phyloP scores from a whole-genome alignment of 1,140 invertebrate species.

The Drosophila kurseongensis region DNA sequence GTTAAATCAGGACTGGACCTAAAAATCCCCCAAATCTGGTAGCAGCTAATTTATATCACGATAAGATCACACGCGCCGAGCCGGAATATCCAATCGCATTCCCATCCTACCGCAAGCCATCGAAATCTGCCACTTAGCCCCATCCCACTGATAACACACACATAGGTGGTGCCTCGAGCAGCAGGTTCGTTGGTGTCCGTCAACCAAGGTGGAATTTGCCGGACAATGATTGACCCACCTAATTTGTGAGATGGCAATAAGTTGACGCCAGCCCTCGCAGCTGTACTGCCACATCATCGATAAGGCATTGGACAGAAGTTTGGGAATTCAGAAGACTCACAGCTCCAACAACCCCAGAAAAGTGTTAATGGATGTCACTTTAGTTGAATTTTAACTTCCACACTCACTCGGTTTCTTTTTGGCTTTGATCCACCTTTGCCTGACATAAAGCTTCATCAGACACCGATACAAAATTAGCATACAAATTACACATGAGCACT shows the following conservation, averaged over 20 bases:
- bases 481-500: slow-evolving; percentile 77
- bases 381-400: slow-evolving; percentile 32
- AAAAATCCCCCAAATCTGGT: slow-evolving; percentile 26
- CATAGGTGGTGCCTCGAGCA: slow-evolving; percentile 50
- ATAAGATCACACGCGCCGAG: slow-evolving; percentile 53
- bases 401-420: background rate
- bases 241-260: slow-evolving; percentile 69
- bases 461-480: slow-evolving; percentile 71
- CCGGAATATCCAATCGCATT: slow-evolving; percentile 36
- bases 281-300: slow-evolving; percentile 65
- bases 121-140: slow-evolving; percentile 60
- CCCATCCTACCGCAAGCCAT: slow-evolving; percentile 23
- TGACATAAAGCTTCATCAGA: slow-evolving; percentile 75
- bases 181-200: slow-evolving; percentile 32
- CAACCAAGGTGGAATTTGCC: slow-evolving; percentile 20
- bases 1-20: background rate
- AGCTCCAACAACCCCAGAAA: slow-evolving; percentile 54
- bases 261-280: slow-evolving; percentile 57
- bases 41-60: slow-evolving; percentile 46
- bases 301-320: slow-evolving; percentile 46
- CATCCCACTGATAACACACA: slow-evolving; percentile 66
- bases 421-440: slow-evolving; percentile 16
- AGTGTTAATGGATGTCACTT: slow-evolving; percentile 81
- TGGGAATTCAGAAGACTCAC: slow-evolving; percentile 74
- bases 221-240: slow-evolving; percentile 49